Evolutionary conservation across 2,797 vertebrate genomes (phyloP), one percentile per base, ranked within the genome.

Genomic region (Periparus ater): DNA sequence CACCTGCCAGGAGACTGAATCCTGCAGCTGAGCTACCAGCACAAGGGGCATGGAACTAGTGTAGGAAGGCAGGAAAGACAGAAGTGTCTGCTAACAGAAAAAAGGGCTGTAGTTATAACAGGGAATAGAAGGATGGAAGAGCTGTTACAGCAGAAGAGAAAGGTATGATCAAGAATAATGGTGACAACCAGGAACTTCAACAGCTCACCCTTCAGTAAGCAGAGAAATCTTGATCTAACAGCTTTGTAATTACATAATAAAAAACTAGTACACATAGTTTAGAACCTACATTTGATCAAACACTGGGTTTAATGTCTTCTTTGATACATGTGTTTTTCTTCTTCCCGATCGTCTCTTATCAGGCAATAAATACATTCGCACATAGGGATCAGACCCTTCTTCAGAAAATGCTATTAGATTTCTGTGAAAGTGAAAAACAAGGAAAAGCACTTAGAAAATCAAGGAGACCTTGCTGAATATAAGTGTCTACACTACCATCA

Each of bases 331-430:
- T 48, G 99, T 99, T 99, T 99, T 99, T 98, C 99, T 98, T 94
- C 99, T 97, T 78, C 99, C 99, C 0, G 99, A 99, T 67, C 99
- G 97, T 51, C 99, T 98, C 95, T 99, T 99, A 97, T 99, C 99
- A 47, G 99, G 99, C 36, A 99, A 97, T 96, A 99, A 98, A 97
- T 99, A 99, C 97, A 99, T 96, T 73, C 99, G 98, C 58, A 99
- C 99, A 4, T 99, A 99, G 0, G 99, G 99, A 58, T 99, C 99
- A 0, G 99, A 99, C 45, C 99, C 98, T 5, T 98, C 98, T 65
- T 99, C 99, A 1, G 98, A 99, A 97, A 99, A 99, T 0, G 99
- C 98, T 21, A 99, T 99, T 71, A 99, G 98, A 96, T 99, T 99
- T 88, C 99, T 99, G 97, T 32, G 21, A 71, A 57, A 88, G 92